Base-by-base conservation (phyloP, 2,113 vertebrate genomes). In the Synchiropus splendidus region DNA sequence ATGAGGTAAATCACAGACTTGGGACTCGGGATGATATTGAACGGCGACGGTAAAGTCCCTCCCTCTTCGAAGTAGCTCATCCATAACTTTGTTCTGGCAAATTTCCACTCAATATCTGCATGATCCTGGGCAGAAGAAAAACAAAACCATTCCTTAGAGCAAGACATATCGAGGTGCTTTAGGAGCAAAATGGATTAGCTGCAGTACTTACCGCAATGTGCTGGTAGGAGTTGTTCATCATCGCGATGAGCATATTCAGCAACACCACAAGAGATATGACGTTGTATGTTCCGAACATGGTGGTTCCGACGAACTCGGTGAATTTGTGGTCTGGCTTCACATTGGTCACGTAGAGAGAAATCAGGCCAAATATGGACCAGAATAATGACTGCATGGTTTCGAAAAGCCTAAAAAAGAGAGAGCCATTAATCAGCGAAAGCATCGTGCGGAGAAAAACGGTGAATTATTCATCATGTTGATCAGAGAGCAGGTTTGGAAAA, bases 41-140 rank as follows among this genome's bases (percentile, higher is more conserved):
- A 99, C 13, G 95, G 95, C 18, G 94, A 87, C 4, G 95, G 94
- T 21, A 99, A 72, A 46, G 95, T 99, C 16, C 90, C 94, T 15
- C 94, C 94, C 88, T 99, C 95, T 81, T 99, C 95, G 72, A 99
- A 99, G 58, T 98, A 99, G 72, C 95, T 99, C 92, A 99, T 99
- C 95, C 95, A 99, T 49, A 99, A 81, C 70, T 99, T 99, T 41
- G 95, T 98, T 72, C 95, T 85, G 53, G 95, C 95, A 81, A 99
- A 99, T 73, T 99, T 99, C 95, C 95, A 99, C 59, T 99, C 95
- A 51, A 94, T 99, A 51, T 99, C 95, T 47, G 95, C 94, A 52
- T 99, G 95, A 74, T 99, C 94, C 95, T 99, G 65, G 39, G 71
- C 30, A 17, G 45, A 50, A 59, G 42, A 37, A 2, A 64, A 48